Evolutionary conservation across 1,140 invertebrate genomes (phyloP), one percentile per base, ranked within the genome.

Genomic region (Dufourea novaeangliae): DNA sequence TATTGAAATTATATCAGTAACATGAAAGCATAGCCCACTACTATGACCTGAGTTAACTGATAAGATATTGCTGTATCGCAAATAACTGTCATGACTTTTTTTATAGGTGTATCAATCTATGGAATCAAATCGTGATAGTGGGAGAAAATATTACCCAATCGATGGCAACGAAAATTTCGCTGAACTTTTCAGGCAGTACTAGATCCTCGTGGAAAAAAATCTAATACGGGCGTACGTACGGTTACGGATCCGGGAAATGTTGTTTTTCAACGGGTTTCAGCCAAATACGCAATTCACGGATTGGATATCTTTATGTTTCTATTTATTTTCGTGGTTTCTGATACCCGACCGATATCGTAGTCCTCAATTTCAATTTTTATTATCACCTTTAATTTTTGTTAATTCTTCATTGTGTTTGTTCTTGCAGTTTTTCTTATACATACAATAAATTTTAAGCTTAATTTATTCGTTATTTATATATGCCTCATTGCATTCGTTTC

Each of bases 251-350:
- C 34, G 59, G 22, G 62, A n/a, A 61, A 56, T 57, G 37, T 64
- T 66, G 59, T 66, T 72, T 56, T 66, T 66, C 56, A 82, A 79
- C 75, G 63, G 66, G 76, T 39, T 82, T 83, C 75, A 83, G 59
- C 69, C 22, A 83, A 74, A 82, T 82, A 74, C 50, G 56, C 52
- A 39, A 67, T 44, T 52, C 74, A 46, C 56, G 32, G 64, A 50
- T 41, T 52, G 54, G 68, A 25, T 41, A 78, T 69, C 82, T 83
- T 73, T 83, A 73, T 82, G 68, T 79, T 82, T 79, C 66, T 79
- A 79, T 75, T 79, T 75, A 83, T 79, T 83, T 82, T 79, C 29
- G 46, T 75, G 61, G 41, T 27, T 75, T 17, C 25, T 61, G 39
- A 52, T 74, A 46, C 44, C 25, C 52, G 44, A 29, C 56, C 64